Evolutionary conservation across 2,888 invertebrate species (phyloP), one percentile per base, ranked within the genome.

Genomic region (Drosophila rellima): DNA sequence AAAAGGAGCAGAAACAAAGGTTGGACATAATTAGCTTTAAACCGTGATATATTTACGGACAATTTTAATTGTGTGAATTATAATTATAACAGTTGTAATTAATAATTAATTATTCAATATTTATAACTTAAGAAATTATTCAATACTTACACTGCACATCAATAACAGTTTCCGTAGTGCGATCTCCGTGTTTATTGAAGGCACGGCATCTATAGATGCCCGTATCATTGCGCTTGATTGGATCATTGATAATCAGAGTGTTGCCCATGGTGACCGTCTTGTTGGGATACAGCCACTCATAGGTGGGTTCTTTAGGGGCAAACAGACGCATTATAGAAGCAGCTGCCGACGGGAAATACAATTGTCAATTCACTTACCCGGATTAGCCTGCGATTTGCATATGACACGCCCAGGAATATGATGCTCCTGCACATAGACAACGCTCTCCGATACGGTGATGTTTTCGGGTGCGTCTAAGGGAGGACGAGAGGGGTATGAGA

Each of bases 141-240:
- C n/a, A n/a, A n/a, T 74, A 91, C 92, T 96, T 93, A 98, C 98
- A 98, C 93, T 96, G 95, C 40, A 98, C 97, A 92, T 97, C 96
- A 81, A 98, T 94, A 75, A 94, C 93, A 4, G 96, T 95, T 18
- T 95, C 94, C 11, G 95, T 94, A 51, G 94, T 95, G 72, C 95
- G 94, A 56, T 94, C 94, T 17, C 98, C 98, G 71, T 98, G 97
- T 78, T 95, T 94, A 92, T 98, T 96, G 85, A 93, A 94, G 0
- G 96, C 96, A 77, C 95, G 95, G 90, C 98, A 98, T 47, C 95
- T 93, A 91, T 97, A 97, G 65, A 95, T 94, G 0, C 97, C 97
- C 31, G 94, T 95, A 82, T 96, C 95, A 10, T 94, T 94, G 78
- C 96, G 94, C 62, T 94, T 94, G 72, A 96, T 94, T 0, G 95